Evolutionary conservation across 2,113 vertebrate species (phyloP).

Genomic region (Globicephala melas): DNA sequence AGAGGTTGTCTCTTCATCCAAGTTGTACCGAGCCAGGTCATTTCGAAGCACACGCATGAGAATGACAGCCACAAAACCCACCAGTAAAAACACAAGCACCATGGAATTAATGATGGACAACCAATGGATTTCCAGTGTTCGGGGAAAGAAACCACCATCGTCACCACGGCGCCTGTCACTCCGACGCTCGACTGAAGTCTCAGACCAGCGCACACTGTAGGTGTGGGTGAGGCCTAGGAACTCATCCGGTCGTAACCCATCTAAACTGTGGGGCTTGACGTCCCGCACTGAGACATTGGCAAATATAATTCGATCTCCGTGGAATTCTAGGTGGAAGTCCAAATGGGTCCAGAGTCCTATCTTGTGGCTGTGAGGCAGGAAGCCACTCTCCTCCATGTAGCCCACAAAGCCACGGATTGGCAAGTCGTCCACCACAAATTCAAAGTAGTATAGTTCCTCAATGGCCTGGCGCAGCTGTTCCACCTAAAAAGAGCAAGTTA

Average conservation of each 20-base stretch:
- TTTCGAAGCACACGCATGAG: constrained; percentile 95
- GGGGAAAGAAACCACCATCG: constrained; percentile 92
- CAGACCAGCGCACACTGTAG: constrained; percentile 92
- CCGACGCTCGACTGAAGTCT: constrained; percentile 83
- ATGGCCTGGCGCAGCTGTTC: constrained; percentile 91
- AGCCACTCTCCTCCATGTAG: constrained; percentile 94
- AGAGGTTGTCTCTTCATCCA: constrained; percentile 86
- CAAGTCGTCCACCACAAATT: constrained; percentile 93
- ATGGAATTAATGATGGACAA: constrained; percentile 95
- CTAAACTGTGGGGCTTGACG: constrained; percentile 90
- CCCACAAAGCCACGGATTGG: constrained; percentile 94
- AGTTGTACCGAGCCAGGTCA: constrained; percentile 93
- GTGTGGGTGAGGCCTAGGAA: constrained; percentile 85
- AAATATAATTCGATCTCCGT: constrained; percentile 89
- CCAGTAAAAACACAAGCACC: constrained; percentile 92
- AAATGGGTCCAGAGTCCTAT: constrained; percentile 93
- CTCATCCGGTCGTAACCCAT: constrained; percentile 83
- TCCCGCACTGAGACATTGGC: constrained; percentile 93
- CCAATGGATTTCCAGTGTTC: constrained; percentile 95
- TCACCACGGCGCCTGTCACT: constrained; percentile 87
- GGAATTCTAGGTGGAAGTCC: constrained; percentile 93
- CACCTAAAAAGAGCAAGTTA: constrained; percentile 81
- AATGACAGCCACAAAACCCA: constrained; percentile 95
- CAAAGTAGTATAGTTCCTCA: constrained; percentile 95
- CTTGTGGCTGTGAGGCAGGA: constrained; percentile 93